These are phyloP conservation scores for Leptosomus discolor DNA, from an alignment of 2,113 vertebrate genomes.

Conservation along the genomic window DNA sequence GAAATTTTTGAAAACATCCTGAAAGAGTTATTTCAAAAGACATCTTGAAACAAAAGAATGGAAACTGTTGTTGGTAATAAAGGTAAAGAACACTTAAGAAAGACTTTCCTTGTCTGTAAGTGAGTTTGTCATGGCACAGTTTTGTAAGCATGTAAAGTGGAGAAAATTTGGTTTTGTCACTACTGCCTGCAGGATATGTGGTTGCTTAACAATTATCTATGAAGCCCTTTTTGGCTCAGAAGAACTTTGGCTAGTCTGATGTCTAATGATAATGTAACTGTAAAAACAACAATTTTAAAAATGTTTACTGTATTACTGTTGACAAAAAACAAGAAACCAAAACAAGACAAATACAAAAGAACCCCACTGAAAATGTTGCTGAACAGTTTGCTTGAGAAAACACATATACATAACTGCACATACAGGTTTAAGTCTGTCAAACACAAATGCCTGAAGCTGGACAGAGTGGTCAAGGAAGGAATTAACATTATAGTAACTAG, in stretches of 20 bases:
- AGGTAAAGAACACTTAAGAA: not conserved
- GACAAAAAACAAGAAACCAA: not conserved
- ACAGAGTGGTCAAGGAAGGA: not conserved
- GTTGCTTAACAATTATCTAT: not conserved
- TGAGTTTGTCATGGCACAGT: not conserved
- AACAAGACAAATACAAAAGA: not conserved
- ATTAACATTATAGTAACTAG: not conserved
- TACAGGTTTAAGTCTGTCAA: not conserved
- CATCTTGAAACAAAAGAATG: constrained; percentile 6
- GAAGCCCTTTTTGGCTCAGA: not conserved
- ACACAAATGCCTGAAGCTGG: not conserved
- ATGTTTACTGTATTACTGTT: not conserved
- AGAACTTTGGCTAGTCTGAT: not conserved
- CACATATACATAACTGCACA: not conserved
- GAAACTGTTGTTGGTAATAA: not conserved
- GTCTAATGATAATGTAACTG: not conserved
- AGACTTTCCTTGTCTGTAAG: not conserved
- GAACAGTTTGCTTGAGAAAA: not conserved
- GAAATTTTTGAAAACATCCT: not conserved
- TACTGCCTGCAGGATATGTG: not conserved
- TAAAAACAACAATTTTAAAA: not conserved
- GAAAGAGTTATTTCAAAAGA: not conserved
- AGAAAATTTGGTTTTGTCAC: not conserved
- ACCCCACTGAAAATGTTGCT: not conserved
- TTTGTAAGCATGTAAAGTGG: not conserved